Conservation (phyloP, 1,140 invertebrate species). For the Lineus longissimus region DNA sequence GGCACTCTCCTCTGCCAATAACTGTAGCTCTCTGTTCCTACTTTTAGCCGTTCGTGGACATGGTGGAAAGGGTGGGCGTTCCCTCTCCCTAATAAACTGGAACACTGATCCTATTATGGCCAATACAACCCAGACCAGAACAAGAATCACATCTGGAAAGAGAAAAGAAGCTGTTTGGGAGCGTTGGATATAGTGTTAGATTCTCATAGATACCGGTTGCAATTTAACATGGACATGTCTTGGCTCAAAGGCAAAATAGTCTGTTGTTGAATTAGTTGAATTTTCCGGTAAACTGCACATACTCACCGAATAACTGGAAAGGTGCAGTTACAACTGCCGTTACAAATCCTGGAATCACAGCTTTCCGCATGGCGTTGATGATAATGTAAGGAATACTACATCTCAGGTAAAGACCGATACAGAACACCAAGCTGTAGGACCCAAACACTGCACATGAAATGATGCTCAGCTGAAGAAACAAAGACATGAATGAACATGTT, state of each 20-base stretch:
- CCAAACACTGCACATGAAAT: conserved; percentile 63
- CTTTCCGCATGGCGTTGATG: conserved; percentile 64
- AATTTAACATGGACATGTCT: no score
- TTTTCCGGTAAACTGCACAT: no score
- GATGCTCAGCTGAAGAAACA: conserved; percentile 58
- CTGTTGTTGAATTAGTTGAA: no score
- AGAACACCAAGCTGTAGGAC: conserved; percentile 58
- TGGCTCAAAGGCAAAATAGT: no score
- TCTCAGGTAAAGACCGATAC: conserved; percentile 64
- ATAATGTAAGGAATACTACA: conserved; percentile 68
- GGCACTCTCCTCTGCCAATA: not conserved
- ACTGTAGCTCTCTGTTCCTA: not conserved
- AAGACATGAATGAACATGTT: no score
- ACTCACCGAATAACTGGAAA: conserved; percentile 61
- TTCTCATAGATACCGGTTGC: no score
- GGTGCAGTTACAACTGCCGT: conserved; percentile 62
- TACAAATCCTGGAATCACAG: conserved; percentile 60
- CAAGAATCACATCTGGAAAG: conserved; percentile 60
- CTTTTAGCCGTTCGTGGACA: conserved; percentile 15
- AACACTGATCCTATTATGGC: conserved; percentile 55
- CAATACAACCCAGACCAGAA: conserved; percentile 58
- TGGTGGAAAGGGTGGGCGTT: conserved; percentile 61
- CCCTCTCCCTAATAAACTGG: conserved; percentile 57
- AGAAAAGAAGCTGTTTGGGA: conserved; percentile 22
- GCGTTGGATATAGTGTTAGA: no score